Conservation (phyloP, 2,888 invertebrate species). For the Erebia ligea region DNA sequence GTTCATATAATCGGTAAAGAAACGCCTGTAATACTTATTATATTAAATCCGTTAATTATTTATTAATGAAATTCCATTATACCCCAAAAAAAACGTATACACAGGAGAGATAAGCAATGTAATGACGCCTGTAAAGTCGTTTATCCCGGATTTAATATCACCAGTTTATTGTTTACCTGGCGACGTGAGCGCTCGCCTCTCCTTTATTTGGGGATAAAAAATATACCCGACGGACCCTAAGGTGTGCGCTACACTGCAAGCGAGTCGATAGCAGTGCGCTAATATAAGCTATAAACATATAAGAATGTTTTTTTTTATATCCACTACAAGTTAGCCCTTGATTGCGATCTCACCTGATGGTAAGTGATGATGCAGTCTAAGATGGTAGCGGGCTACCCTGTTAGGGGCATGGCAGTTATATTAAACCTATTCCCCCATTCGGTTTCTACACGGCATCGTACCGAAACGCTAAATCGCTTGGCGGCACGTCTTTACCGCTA, state of each 20-base stretch:
- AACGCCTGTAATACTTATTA: too few species aligned
- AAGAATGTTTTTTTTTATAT: too few species aligned
- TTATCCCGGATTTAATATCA: slow-evolving; percentile 21
- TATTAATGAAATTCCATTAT: slow-evolving; percentile 10
- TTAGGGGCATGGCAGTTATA: too few species aligned
- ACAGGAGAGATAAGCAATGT: slow-evolving; percentile 7
- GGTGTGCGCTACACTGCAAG: neutral
- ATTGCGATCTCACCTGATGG: too few species aligned
- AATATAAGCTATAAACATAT: neutral
- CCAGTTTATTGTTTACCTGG: slow-evolving; percentile 23
- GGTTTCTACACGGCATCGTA: too few species aligned
- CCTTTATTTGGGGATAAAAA: slow-evolving; percentile 24
- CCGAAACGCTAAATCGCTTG: too few species aligned
- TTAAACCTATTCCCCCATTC: too few species aligned
- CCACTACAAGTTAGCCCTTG: too few species aligned
- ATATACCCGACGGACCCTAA: slow-evolving; percentile 7
- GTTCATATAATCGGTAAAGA: too few species aligned
- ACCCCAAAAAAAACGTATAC: slow-evolving; percentile 8
- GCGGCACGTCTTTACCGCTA: too few species aligned
- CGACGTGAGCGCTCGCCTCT: slow-evolving; percentile 11
- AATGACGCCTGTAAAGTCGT: slow-evolving; percentile 14
- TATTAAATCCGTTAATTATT: neutral
- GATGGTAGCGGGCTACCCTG: too few species aligned
- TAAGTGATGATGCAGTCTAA: too few species aligned
- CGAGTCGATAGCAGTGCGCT: neutral